phyloP scores from a whole-genome alignment of 2,797 vertebrate genomes.

The Tokudaia muenninki region DNA sequence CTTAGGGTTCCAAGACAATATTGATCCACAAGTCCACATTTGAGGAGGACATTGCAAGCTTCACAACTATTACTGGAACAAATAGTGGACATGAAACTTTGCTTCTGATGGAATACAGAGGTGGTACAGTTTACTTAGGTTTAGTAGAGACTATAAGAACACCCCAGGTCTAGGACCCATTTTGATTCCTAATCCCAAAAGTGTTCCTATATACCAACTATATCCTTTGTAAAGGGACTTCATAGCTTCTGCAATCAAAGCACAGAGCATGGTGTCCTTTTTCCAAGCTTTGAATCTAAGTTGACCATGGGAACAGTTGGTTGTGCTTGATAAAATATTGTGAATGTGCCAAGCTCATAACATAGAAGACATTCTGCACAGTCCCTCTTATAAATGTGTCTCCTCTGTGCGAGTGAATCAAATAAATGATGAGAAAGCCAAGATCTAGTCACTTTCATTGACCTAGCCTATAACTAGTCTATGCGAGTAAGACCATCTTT shows the following conservation, averaged over 20 bases:
- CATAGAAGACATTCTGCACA: neutral
- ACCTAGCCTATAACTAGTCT: neutral
- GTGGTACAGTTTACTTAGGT: rapidly evolving
- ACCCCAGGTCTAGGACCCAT: neutral
- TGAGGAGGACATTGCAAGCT: neutral
- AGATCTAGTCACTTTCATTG: neutral
- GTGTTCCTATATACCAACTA: neutral
- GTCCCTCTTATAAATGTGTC: neutral
- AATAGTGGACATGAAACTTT: neutral
- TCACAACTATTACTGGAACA: neutral
- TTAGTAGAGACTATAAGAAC: neutral
- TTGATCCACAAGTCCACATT: neutral
- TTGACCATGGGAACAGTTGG: neutral
- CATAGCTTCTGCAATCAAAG: neutral
- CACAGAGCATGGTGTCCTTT: neutral
- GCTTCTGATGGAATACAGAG: neutral
- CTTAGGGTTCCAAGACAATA: neutral
- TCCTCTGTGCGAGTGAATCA: neutral
- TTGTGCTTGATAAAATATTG: neutral
- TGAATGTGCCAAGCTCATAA: neutral
- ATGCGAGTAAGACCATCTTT: neutral
- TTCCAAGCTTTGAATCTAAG: neutral
- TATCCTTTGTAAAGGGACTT: neutral
- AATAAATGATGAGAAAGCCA: neutral
- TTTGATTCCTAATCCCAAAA: neutral